Evolutionary conservation across 2,888 invertebrate species (phyloP).

Genomic region (Pyrrhia umbra): DNA sequence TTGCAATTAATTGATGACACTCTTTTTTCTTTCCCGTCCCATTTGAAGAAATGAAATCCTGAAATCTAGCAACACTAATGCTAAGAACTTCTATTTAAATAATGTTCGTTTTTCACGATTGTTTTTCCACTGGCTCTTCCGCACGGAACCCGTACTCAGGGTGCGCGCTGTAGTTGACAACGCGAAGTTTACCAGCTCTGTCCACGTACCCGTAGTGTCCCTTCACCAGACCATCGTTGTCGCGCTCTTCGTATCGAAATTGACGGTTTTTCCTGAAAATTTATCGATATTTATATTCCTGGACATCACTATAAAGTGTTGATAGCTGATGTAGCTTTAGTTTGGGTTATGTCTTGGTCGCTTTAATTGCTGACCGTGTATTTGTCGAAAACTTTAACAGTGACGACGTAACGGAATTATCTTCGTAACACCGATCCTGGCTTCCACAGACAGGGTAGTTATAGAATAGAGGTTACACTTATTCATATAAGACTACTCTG

Average conservation of each 20-base stretch:
- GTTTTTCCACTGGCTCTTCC: slow-evolving; percentile 74
- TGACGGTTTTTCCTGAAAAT: slow-evolving; percentile 93
- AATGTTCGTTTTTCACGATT: slow-evolving; percentile 49
- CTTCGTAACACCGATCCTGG: too few species aligned
- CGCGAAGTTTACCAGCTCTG: slow-evolving; percentile 93
- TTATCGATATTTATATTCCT: background rate
- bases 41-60: too few species aligned
- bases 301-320: background rate
- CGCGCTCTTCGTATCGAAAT: slow-evolving; percentile 94
- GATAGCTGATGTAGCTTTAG: too few species aligned
- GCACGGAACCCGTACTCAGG: slow-evolving; percentile 93
- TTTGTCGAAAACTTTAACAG: too few species aligned
- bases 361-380: too few species aligned
- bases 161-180: slow-evolving; percentile 94
- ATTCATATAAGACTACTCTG: background rate
- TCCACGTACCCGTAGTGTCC: slow-evolving; percentile 96
- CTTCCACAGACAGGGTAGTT: background rate
- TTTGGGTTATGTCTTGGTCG: too few species aligned
- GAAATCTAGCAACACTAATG: background rate
- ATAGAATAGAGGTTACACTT: too few species aligned
- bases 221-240: slow-evolving; percentile 93
- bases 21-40: too few species aligned
- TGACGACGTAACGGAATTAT: too few species aligned
- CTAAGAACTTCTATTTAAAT: background rate
- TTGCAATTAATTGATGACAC: too few species aligned